phyloP scores from a whole-genome alignment of 2,888 invertebrate species.

The Agrotis ipsilon region DNA sequence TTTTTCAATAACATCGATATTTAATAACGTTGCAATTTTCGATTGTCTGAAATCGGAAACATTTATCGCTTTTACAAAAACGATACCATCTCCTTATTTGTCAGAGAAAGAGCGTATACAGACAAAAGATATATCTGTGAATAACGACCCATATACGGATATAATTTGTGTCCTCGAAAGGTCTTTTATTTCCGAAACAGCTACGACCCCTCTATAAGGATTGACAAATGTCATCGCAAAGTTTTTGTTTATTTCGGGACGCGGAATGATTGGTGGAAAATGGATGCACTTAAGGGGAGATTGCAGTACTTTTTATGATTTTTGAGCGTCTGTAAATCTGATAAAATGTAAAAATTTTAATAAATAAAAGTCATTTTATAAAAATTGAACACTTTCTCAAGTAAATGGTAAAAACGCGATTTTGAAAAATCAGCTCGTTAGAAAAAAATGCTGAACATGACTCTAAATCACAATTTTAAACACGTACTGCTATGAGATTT shows the following conservation, averaged over 20 bases:
- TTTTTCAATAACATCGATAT: slow-evolving; percentile 27
- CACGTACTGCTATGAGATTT: too few relatives aligned
- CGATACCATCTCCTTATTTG: slow-evolving; percentile 43
- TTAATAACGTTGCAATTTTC: slow-evolving; percentile 18
- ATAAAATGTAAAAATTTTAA: too few relatives aligned
- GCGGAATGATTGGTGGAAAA: slow-evolving; percentile 33
- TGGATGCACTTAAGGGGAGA: slow-evolving; percentile 1
- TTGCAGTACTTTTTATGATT: too few relatives aligned
- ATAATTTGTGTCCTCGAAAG: slow-evolving; percentile 58
- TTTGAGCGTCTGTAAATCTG: too few relatives aligned
- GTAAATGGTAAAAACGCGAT: too few relatives aligned
- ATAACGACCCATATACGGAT: slow-evolving; percentile 56
- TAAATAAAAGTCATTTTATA: too few relatives aligned
- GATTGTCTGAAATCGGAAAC: slow-evolving; percentile 24
- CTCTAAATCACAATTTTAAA: too few relatives aligned
- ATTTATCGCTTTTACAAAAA: slow-evolving; percentile 30
- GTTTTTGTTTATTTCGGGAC: slow-evolving; percentile 42
- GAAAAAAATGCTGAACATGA: too few relatives aligned
- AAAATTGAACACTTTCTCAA: too few relatives aligned
- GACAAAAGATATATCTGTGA: slow-evolving; percentile 46
- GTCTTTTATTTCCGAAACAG: slow-evolving; percentile 65
- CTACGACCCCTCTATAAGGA: slow-evolving; percentile 62
- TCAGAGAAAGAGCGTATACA: slow-evolving; percentile 42
- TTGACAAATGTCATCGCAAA: slow-evolving; percentile 69
- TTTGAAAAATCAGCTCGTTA: too few relatives aligned